Evolutionary conservation across 2,797 vertebrate species (phyloP).

Genomic region (Orestias chungarensis): DNA sequence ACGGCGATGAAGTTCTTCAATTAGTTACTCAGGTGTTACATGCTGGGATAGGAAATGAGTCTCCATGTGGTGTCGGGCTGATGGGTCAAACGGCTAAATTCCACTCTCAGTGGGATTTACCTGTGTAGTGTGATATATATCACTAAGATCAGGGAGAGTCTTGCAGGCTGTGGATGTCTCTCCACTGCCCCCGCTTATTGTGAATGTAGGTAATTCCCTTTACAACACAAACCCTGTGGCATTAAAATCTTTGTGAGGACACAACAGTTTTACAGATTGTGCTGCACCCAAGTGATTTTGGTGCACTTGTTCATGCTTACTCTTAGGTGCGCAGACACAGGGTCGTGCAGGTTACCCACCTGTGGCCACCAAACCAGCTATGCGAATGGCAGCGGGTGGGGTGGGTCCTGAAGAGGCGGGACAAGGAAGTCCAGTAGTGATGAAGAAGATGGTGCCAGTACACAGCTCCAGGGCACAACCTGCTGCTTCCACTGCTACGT

Average conservation of each 20-base stretch:
- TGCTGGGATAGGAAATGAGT: constrained; percentile 57
- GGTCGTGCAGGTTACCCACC: constrained; percentile 76
- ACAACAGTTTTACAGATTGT: constrained; percentile 49
- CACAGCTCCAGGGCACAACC: constrained; percentile 81
- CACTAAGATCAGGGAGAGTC: constrained; percentile 14
- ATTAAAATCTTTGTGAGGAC: constrained; percentile 68
- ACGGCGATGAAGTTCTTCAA: constrained; percentile 54
- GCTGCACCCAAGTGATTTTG: constrained; percentile 55
- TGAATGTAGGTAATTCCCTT: constrained; percentile 77
- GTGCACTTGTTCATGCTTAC: constrained; percentile 32
- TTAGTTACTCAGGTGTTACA: constrained; percentile 56
- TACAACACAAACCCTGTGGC: constrained; percentile 62
- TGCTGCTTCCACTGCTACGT: constrained; percentile 35
- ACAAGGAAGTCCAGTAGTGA: constrained; percentile 73
- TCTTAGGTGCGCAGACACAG: constrained; percentile 75
- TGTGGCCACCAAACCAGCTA: constrained; percentile 80
- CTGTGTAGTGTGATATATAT: constrained; percentile 30
- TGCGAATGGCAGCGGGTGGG: constrained; percentile 64
- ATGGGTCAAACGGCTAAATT: constrained; percentile 43
- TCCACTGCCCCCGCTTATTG: constrained; percentile 45
- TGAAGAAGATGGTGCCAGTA: constrained; percentile 83
- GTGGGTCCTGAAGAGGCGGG: constrained; percentile 68
- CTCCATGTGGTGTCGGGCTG: constrained; percentile 60
- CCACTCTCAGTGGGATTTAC: constrained; percentile 49
- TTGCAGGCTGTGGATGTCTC: constrained; percentile 33